Base-by-base conservation (phyloP, 1,140 invertebrate genomes). In the Cydia strobilella region DNA sequence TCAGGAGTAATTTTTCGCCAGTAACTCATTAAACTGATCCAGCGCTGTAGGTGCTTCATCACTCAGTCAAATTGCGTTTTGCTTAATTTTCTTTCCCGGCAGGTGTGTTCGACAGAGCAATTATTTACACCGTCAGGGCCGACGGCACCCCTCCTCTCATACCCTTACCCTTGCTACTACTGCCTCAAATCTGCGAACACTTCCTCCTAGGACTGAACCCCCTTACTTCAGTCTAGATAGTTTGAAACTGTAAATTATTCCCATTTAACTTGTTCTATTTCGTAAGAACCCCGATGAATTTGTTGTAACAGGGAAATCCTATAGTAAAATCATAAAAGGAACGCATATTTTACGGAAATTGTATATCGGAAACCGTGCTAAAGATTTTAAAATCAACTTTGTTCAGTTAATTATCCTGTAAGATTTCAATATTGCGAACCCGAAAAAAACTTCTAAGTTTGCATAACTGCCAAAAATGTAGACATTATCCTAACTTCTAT, bases 31-130 rank as follows among this genome's bases (percentile, higher is more conserved):
- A 91, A 91, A 91, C 84, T 90, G 86, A 93, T 93, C 89, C 90
- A 87, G 73, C 65, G 76, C 84, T 80, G 80, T 84, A 82, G 87
- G 91, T 93, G 86, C 89, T 91, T 91, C 87, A 91, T 93, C 91
- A 93, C 87, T 93, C 91, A 93, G 89, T 93, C 90, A 91, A 93
- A 93, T 91, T 91, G 89, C 89, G 91, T 93, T 93, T 89, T 89
- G 84, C 89, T 93, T 93, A 93, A 93, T 93, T 93, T 93, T 93
- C 90, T 93, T 93, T 93, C 82, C 84, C 86, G 85, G 88, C 91
- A 93, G 91, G 91, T 93, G 91, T 91, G 88, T 93, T 93, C 91
- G 90, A 93, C 91, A 91, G 90, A 90, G 90, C 87, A 93, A 93
- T 93, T 93, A 93, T 93, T 93, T 91, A 93, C 89, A 90, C 82